Evolutionary conservation across 37 sponge, comb jelly and placozoan genomes (phyloP).

Genomic region (Amphimedon queenslandica): DNA sequence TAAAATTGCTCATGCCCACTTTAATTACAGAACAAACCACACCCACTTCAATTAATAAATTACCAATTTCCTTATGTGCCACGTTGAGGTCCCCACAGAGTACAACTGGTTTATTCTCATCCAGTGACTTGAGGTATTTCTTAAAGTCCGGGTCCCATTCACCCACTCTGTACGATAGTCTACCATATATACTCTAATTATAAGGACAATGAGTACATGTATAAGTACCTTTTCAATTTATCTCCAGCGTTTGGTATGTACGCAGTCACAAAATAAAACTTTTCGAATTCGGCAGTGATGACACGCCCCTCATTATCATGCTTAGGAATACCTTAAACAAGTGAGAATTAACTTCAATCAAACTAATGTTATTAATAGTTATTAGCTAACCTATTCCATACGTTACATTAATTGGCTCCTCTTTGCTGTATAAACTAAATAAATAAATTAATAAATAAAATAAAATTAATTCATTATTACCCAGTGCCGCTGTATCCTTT

Average conservation of each 20-base stretch:
- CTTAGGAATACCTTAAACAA: conserved; percentile 49
- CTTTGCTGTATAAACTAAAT: conserved; percentile 33
- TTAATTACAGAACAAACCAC: background rate
- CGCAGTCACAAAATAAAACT: conserved; percentile 73
- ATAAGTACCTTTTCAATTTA: conserved; percentile 58
- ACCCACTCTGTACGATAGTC: too few species aligned
- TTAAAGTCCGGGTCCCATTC: too few species aligned
- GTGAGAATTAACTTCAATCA: background rate
- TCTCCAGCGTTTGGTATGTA: conserved; percentile 94
- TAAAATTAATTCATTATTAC: conserved; percentile 18
- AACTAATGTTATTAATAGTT: background rate
- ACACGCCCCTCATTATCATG: conserved; percentile 94
- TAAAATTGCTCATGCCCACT: background rate
- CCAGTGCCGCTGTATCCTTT: conserved; percentile 93
- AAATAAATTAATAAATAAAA: background rate
- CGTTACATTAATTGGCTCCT: conserved; percentile 77
- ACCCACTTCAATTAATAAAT: background rate
- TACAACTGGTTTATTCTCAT: too few species aligned
- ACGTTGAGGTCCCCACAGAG: too few species aligned
- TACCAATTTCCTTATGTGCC: too few species aligned
- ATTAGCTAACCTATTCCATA: conserved; percentile 75
- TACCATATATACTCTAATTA: too few species aligned
- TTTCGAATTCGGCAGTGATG: conserved; percentile 86
- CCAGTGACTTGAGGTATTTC: too few species aligned
- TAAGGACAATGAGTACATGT: background rate